Evolutionary conservation across 2,888 invertebrate species (phyloP).

Genomic region (Platycheirus rosarum): DNA sequence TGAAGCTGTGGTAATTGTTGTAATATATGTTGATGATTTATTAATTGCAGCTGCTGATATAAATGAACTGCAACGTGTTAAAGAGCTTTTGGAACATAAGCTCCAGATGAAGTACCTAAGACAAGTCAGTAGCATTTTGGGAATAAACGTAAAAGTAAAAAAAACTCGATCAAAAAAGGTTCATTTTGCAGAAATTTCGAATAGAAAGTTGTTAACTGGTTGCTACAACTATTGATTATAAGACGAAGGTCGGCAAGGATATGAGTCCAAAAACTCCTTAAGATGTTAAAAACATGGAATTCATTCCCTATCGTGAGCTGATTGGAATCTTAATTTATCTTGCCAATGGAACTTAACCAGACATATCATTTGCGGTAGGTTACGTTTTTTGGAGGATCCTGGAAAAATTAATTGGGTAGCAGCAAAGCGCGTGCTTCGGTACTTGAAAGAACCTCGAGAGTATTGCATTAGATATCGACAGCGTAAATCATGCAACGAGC

Average conservation of each 20-base stretch:
- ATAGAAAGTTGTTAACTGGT: conserved; percentile 22
- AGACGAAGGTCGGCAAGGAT: conserved; percentile 16
- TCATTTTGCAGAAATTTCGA: conserved; percentile 21
- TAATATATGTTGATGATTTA: conserved; percentile 41
- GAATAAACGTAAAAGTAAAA: conserved; percentile 34
- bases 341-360: conserved; percentile 35
- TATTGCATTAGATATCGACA: no score
- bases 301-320: conserved; percentile 25
- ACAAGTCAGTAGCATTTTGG: conserved; percentile 37
- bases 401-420: no score
- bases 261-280: conserved; percentile 14
- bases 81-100: conserved; percentile 25
- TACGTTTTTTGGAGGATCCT: no score
- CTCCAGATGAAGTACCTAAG: conserved; percentile 49
- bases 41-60: conserved; percentile 25
- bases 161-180: conserved; percentile 31
- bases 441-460: no score
- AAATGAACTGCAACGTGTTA: conserved; percentile 2
- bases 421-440: no score
- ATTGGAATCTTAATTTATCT: conserved; percentile 30
- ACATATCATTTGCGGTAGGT: no score
- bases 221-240: conserved; percentile 15
- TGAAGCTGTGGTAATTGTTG: conserved; percentile 1
- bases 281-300: conserved; percentile 25
- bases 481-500: conserved; percentile 14